Percentiles rank a stretch among this genome's conserved stretches.
Conservation (phyloP, 2,888 invertebrate species). For the Cerceris rybyensis region DNA sequence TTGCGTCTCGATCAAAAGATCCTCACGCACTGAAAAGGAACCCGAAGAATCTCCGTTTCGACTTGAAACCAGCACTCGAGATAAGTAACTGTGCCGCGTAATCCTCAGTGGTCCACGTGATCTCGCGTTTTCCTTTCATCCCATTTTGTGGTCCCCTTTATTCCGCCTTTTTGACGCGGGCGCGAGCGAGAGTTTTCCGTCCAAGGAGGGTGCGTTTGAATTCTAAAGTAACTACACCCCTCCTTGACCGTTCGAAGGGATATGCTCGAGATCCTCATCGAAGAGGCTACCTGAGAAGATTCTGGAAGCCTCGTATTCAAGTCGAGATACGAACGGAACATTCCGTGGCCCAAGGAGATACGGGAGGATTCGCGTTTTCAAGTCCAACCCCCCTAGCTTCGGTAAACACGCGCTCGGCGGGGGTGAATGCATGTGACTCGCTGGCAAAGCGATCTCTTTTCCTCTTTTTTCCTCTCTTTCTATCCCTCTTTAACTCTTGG, state of each 20-base stretch:
- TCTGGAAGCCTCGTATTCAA: not conserved
- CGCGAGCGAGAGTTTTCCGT: conserved; percentile 1
- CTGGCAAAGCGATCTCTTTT: conserved; percentile 51
- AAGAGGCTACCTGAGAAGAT: conserved; percentile 28
- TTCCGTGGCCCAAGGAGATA: conserved; percentile 4
- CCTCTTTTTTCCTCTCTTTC: conserved; percentile 6
- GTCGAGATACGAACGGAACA: not conserved
- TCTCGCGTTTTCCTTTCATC: conserved; percentile 48
- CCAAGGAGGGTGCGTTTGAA: conserved; percentile 29
- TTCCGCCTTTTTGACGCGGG: conserved; percentile 28
- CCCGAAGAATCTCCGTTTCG: conserved; percentile 15
- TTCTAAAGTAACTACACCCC: conserved; percentile 53
- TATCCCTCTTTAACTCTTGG: conserved; percentile 14
- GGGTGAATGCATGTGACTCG: conserved; percentile 50
- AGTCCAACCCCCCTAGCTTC: conserved; percentile 16
- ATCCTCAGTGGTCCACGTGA: conserved; percentile 48
- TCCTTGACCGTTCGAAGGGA: conserved; percentile 35
- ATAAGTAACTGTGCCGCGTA: conserved; percentile 44
- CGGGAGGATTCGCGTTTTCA: conserved; percentile 28
- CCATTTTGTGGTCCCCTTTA: conserved; percentile 43
- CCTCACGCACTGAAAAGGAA: conserved; percentile 25
- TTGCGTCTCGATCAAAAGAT: conserved; percentile 29
- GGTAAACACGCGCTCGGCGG: conserved; percentile 45
- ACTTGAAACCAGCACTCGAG: conserved; percentile 21
- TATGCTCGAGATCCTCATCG: conserved; percentile 42